Base-by-base conservation (phyloP, 2,888 invertebrate species). In the Drosophila yooni region DNA sequence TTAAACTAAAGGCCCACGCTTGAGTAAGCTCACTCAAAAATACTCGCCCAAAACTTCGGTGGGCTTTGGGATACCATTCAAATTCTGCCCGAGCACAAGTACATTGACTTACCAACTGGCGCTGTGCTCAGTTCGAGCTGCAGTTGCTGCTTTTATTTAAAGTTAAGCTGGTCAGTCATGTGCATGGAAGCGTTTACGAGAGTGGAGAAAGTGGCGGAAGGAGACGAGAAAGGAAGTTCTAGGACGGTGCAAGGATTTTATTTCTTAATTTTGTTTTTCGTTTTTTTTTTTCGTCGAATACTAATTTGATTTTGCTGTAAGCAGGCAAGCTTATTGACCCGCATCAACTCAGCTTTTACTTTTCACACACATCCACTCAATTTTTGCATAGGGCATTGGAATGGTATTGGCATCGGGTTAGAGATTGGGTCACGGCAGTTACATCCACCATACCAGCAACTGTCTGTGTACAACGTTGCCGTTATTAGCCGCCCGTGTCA, bases 251-350 rank as follows among this genome's bases (percentile, higher is more conserved):
- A 36, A 74, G 79, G 62, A 64, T 70, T 74, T 80, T 88, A 88
- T 89, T 84, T 85, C 89, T 89, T 89, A 89, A 85, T 89, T 89
- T 88, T 80, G 74, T 82, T 77, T 87, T 76, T 29, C 21, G 21
- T 33, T 31, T 29, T 13, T 31, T 1, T 25, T 33, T 50, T 15
- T 2, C 65, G 62, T 76, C 78, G 74, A 82, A 89, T 82, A 88
- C 88, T 88, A 89, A 85, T 85, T 88, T 84, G 85, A 89, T 89
- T 85, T 89, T 69, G 68, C 71, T 88, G 75, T 87, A 74, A 84
- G 87, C 74, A 70, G 64, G 56, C 50, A 60, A 79, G 72, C 87
- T 74, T 89, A 87, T 79, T 79, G 88, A 89, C 76, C 88, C 76
- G 82, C 63, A 72, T 75, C 88, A 61, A 77, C 69, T 74, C 38